phyloP scores from a whole-genome alignment of 2,797 vertebrate genomes.

The Varecia variegata region DNA sequence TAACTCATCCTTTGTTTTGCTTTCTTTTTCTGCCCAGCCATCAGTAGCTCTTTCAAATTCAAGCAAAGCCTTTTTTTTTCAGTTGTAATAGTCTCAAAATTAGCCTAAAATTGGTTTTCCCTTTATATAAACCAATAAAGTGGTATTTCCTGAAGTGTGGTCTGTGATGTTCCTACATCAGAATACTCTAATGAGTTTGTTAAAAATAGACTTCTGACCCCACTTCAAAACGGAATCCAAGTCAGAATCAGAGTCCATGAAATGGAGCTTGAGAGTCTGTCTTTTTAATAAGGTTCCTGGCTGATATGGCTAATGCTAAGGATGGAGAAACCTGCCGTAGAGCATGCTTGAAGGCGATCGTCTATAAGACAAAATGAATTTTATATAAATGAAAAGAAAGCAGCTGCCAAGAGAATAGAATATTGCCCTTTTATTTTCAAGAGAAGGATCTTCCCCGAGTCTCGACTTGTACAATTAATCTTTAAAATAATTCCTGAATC shows the following conservation, averaged over 20 bases:
- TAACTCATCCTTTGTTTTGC: neutral
- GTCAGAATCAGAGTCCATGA: neutral
- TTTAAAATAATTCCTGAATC: neutral
- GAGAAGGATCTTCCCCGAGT: neutral
- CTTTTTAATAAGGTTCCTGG: neutral
- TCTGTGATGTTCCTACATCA: neutral
- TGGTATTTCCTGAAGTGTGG: neutral
- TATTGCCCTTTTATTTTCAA: neutral
- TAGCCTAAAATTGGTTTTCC: neutral
- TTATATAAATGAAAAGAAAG: neutral
- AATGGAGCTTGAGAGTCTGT: neutral
- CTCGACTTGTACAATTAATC: neutral
- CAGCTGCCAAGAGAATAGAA: neutral
- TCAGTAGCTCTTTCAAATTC: neutral
- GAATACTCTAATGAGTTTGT: neutral
- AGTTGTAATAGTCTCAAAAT: neutral
- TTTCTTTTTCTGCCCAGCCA: neutral
- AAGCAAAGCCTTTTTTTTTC: neutral
- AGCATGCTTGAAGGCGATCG: neutral
- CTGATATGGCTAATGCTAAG: neutral
- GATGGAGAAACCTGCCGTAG: neutral
- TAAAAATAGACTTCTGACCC: slow-evolving; percentile 7
- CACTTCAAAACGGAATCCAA: neutral
- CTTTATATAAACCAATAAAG: neutral
- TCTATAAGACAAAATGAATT: neutral